Conservation (phyloP, 2,888 invertebrate species). For the Cryptops parisi region DNA sequence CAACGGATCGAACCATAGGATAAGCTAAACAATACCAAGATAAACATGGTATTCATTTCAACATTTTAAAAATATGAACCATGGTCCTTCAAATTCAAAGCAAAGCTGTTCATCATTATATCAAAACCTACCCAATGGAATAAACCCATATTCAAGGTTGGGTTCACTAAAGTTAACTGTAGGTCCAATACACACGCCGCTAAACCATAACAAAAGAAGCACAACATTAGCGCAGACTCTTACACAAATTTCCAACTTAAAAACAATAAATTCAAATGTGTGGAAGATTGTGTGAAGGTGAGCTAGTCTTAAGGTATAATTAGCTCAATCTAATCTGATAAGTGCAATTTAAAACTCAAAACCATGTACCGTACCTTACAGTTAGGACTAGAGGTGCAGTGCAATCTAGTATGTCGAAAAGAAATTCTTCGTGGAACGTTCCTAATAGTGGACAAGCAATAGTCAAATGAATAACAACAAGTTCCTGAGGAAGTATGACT, state of each 20-base stretch:
- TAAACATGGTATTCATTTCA: no score
- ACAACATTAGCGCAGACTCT: not conserved
- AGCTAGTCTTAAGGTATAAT: no score
- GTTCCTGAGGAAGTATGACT: not conserved
- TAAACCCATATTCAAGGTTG: not conserved
- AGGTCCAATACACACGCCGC: constrained; percentile 1
- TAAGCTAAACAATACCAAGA: not conserved
- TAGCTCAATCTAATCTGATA: no score
- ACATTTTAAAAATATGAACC: no score
- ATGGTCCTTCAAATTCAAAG: not conserved
- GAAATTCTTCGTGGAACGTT: not conserved
- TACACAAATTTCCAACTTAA: not conserved
- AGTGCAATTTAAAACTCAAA: no score
- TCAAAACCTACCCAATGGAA: not conserved
- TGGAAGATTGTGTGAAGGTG: no score
- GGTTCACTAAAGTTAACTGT: not conserved
- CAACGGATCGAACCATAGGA: not conserved
- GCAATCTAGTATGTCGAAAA: not conserved
- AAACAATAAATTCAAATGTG: no score
- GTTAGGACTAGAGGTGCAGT: not conserved
- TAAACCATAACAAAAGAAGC: no score
- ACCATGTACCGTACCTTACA: not conserved
- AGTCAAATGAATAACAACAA: not conserved
- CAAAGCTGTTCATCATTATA: not conserved
- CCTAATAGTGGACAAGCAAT: not conserved